Percentiles rank a stretch among this genome's conserved stretches.
phyloP scores from a whole-genome alignment of 2,888 invertebrate species.

The Parnassius smintheus region DNA sequence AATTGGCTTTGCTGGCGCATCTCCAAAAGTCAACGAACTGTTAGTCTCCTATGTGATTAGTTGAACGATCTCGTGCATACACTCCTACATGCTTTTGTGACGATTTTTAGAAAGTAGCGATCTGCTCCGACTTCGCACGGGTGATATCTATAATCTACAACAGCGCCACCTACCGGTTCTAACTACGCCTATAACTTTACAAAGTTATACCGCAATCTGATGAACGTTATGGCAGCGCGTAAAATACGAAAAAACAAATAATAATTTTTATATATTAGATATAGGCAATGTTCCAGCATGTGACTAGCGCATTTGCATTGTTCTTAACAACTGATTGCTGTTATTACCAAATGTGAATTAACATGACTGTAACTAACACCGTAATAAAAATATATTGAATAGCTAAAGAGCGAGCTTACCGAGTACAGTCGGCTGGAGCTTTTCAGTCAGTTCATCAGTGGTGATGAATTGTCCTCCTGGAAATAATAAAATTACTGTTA shows the following conservation, averaged over 20 bases:
- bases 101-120: background rate
- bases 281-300: background rate
- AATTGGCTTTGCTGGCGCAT: slow-evolving; percentile 8
- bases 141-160: no score
- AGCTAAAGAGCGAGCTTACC: background rate
- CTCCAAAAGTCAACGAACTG: slow-evolving; percentile 14
- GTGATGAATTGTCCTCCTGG: background rate
- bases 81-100: background rate
- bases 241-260: no score
- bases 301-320: background rate
- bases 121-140: no score
- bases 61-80: background rate
- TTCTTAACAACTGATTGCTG: no score
- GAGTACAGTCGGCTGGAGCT: background rate
- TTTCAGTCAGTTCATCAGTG: background rate
- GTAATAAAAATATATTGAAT: no score
- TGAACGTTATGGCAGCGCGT: no score
- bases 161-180: no score
- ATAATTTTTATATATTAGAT: background rate
- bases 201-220: no score
- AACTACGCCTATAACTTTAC: no score
- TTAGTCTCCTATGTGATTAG: slow-evolving; percentile 3
- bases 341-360: no score
- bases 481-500: background rate
- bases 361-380: no score